Evolutionary conservation across 37 sponge, comb jelly and placozoan species (phyloP).

Genomic region (Eunapius fragilis): DNA sequence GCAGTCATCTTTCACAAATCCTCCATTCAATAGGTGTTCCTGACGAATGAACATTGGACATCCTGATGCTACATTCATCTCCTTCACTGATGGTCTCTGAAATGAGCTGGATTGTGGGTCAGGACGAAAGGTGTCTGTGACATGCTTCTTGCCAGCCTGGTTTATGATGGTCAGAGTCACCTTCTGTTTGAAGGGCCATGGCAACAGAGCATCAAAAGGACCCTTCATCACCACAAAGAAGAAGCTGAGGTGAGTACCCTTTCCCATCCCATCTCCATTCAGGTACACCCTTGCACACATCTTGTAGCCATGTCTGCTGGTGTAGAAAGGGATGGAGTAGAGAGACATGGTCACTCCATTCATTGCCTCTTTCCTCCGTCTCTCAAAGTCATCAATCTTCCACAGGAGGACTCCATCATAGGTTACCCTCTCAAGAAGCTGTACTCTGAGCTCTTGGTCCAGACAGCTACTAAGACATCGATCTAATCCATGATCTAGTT

Average conservation of each 20-base stretch:
- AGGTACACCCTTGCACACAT: conserved; percentile 78
- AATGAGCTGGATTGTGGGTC: conserved; percentile 68
- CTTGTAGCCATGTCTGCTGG: conserved; percentile 71
- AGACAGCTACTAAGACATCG: conserved; percentile 44
- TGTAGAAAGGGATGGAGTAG: conserved; percentile 78
- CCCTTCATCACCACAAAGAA: conserved; percentile 84
- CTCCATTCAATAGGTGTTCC: conserved; percentile 44
- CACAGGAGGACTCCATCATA: conserved; percentile 76
- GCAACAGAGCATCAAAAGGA: conserved; percentile 61
- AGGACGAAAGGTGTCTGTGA: conserved; percentile 67
- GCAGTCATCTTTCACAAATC: conserved; percentile 69
- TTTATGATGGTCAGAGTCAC: conserved; percentile 71
- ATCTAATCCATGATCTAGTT: conserved; percentile 50
- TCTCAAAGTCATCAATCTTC: conserved; percentile 70
- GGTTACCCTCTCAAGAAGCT: conserved; percentile 63
- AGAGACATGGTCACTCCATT: conserved; percentile 68
- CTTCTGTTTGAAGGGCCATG: conserved; percentile 80
- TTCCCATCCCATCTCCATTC: conserved; percentile 81
- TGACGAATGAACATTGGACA: conserved; percentile 64
- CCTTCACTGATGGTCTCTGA: conserved; percentile 59
- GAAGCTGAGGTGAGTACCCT: conserved; percentile 66
- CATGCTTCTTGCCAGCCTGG: conserved; percentile 52
- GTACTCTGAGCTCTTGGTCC: conserved; percentile 70
- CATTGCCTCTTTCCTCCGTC: conserved; percentile 58
- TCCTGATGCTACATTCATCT: conserved; percentile 84